Base-by-base conservation (phyloP, 2,888 invertebrate species). In the Sacculina carcini region DNA sequence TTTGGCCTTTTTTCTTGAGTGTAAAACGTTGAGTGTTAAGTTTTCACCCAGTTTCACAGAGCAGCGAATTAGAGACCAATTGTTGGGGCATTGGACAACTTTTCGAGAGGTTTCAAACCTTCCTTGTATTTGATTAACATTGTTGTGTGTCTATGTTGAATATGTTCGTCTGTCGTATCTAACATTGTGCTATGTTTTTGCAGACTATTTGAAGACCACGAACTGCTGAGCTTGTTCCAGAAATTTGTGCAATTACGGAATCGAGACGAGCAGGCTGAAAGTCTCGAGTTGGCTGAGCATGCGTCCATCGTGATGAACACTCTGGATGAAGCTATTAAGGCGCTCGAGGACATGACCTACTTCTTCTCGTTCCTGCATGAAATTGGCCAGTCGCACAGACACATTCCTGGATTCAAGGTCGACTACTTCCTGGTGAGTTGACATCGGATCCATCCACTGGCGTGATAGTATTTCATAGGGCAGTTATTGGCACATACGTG, bases 271-370 rank as follows among this genome's bases (percentile, higher is more conserved):
- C 81, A 84, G 63, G 74, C 78, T 55, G 75, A 75, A 61, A 56
- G 56, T 2, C 75, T 79, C 71, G 82, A 82, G 65, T 68, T 89
- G 55, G 80, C 79, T 5, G 80, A 84, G 58, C 87, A 87, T 63
- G 86, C 86, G 49, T 78, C 76, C 61, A 79, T 79, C 60, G 86
- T 89, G 28, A 87, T 87, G 86, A 76, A 75, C 60, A 83, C 85
- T 1, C 66, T 89, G 55, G 86, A 87, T 63, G 84, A 86, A 62
- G 81, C 84, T 55, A 86, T 89, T 66, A 78, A 79, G 62, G 77
- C 79, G 24, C 71, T 87, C 54, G 85, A 86, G 61, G 78, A 85
- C 64, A 70, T 83, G 66, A 85, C 86, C 65, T 75, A 76, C 61
- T 84, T 86, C 69, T 76, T 82, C 65, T 74, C 78, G 60, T 81